phyloP scores from a whole-genome alignment of 2,113 vertebrate species.

The Odocoileus hemionus region DNA sequence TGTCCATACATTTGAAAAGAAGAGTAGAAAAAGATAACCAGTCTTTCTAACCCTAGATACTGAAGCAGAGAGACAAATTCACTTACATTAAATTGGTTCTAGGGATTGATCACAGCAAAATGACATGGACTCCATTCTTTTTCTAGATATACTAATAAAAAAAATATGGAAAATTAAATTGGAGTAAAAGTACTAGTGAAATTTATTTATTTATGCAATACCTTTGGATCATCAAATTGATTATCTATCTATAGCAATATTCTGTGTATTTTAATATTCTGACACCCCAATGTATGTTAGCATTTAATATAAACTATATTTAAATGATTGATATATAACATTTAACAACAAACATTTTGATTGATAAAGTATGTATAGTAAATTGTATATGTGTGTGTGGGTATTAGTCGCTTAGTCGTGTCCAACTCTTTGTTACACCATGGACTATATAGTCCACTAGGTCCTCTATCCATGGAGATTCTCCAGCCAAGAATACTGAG shows the following conservation, averaged over 20 bases:
- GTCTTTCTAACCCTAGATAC: background rate
- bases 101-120: background rate
- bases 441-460: background rate
- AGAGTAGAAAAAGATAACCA: background rate
- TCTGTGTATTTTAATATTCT: background rate
- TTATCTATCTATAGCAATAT: background rate
- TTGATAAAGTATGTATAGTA: background rate
- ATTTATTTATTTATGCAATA: background rate
- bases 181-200: background rate
- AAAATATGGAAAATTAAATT: background rate
- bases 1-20: background rate
- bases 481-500: background rate
- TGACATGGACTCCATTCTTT: background rate
- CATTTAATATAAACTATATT: background rate
- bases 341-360: background rate
- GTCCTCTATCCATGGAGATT: background rate
- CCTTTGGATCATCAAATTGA: background rate
- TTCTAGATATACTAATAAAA: background rate
- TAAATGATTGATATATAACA: background rate
- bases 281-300: background rate
- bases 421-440: background rate
- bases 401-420: background rate
- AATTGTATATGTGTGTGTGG: background rate
- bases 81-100: background rate
- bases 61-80: background rate